Evolutionary conservation across 2,888 invertebrate species (phyloP), one percentile per base, ranked within the genome.

Genomic region (Andrena minutula): DNA sequence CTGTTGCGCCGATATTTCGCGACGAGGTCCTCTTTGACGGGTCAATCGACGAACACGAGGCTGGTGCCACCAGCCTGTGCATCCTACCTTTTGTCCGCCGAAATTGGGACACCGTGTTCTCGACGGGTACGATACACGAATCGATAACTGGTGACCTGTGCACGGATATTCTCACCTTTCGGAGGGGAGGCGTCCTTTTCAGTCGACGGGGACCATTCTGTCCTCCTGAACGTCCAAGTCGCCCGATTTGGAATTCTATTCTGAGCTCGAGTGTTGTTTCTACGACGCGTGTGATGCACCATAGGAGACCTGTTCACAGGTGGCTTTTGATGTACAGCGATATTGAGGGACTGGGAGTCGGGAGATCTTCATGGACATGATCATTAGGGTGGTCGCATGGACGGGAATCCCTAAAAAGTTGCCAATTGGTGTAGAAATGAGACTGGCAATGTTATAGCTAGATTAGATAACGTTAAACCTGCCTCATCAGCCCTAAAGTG

Each of bases 71-170:
- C 47, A 28, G 66, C 65, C 20, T 30, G 58, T 69, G 74, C 51
- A 41, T 47, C 68, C 75, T 68, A 74, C 76, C 75, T 75, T 87
- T 88, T 88, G 76, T 85, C 53, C 51, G 28, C 2, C 41, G 65
- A 85, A 89, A 88, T 88, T 88, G 80, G 89, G 82, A 88, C 89
- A 89, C 77, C 80, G 85, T 68, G 83, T 85, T 78, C 73, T 78
- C 79, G 76, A 69, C 79, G 76, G 30, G 30, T 64, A 75, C 77
- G 77, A 79, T 81, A 82, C 73, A 56, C 53, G 72, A 65, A 82
- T 86, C 86, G 88, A 88, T 86, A 83, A 53, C 79, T 41, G 64
- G 51, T 77, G 64, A 83, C 77, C 83, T 35, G 73, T 71, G 28
- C 75, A 66, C 58, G 66, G 70, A 75, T 65, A 73, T 83, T 83